phyloP scores from a whole-genome alignment of 2,113 vertebrate species.

The Callipepla squamata region DNA sequence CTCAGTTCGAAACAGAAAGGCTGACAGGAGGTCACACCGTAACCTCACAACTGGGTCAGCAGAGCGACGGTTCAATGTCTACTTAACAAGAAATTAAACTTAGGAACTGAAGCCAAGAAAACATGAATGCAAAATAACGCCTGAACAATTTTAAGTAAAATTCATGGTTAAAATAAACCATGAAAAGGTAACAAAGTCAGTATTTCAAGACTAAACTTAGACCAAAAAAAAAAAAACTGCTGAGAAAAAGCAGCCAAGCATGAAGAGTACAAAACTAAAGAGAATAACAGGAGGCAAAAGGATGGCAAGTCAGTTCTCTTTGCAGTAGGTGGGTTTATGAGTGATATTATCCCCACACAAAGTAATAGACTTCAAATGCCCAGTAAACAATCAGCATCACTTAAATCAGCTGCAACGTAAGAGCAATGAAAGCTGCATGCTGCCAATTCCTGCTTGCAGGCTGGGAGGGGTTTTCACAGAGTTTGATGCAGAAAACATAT shows the following conservation, averaged over 20 bases:
- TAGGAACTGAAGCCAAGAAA: background rate
- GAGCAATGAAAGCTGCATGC: background rate
- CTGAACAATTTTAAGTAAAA: slow-evolving; percentile 8
- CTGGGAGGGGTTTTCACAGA: background rate
- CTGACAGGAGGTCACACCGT: background rate
- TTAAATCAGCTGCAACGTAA: background rate
- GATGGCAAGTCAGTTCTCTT: background rate
- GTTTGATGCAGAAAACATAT: background rate
- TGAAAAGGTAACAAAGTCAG: slow-evolving; percentile 6
- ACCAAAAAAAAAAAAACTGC: background rate
- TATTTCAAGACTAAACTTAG: slow-evolving; percentile 2
- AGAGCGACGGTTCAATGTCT: background rate
- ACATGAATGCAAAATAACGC: slow-evolving; percentile 2
- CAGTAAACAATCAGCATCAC: background rate
- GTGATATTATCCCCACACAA: background rate
- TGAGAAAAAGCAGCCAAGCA: slow-evolving; percentile 4
- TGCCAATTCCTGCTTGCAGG: background rate
- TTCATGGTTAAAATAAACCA: slow-evolving; percentile 42
- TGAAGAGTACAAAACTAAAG: background rate
- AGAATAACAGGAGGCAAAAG: background rate
- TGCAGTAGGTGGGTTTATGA: background rate
- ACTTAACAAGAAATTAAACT: background rate
- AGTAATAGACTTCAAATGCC: background rate
- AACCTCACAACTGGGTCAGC: background rate
- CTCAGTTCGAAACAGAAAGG: background rate